phyloP scores from a whole-genome alignment of 2,797 vertebrate genomes.

The Mustela erminea region DNA sequence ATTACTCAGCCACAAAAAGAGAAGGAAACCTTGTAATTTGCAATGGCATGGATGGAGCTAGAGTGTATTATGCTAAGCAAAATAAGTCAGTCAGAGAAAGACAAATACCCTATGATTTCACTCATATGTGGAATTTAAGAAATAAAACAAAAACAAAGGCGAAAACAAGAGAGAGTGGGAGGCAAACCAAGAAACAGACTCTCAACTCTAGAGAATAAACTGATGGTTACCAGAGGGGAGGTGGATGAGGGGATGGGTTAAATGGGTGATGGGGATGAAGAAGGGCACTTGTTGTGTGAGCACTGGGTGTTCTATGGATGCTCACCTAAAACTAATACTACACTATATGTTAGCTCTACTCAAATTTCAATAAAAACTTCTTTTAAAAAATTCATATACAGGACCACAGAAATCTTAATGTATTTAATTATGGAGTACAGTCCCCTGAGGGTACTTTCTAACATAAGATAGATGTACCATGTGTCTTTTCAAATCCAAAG shows the following conservation, averaged over 20 bases:
- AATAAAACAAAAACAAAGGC: not conserved
- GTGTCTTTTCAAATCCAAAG: constrained; percentile 17
- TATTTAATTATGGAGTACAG: not conserved
- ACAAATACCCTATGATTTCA: not conserved
- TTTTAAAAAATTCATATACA: not conserved
- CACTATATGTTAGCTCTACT: not conserved
- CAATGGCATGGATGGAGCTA: not conserved
- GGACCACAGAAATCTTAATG: not conserved
- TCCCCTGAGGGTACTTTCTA: not conserved
- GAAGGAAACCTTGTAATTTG: not conserved
- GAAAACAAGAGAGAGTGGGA: not conserved
- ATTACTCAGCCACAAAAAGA: not conserved
- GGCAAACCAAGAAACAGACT: not conserved
- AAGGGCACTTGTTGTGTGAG: not conserved
- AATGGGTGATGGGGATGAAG: not conserved
- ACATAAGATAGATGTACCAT: not conserved
- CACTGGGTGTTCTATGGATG: not conserved
- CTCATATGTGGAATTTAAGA: not conserved
- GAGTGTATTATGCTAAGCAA: not conserved
- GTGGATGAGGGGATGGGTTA: not conserved
- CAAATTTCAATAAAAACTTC: not conserved
- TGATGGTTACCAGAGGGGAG: not conserved
- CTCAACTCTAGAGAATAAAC: not conserved
- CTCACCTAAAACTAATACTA: not conserved
- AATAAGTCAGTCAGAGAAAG: not conserved